Conservation (phyloP, 2,888 invertebrate species). For the Oegoconia quadripuncta region DNA sequence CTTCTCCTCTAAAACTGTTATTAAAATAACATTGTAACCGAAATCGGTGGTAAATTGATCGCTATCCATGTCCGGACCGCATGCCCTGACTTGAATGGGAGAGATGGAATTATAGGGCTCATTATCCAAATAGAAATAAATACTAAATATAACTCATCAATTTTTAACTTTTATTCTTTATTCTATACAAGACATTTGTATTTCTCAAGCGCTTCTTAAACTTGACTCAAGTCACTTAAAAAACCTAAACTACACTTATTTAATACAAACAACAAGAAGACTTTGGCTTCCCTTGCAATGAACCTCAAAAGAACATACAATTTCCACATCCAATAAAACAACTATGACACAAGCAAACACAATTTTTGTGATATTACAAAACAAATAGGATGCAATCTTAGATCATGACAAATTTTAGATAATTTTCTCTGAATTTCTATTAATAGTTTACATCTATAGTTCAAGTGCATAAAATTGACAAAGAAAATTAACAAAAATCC, state of each 20-base stretch:
- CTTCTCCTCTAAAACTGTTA: too few relatives aligned
- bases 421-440: neutral
- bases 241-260: conserved; percentile 48
- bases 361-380: too few relatives aligned
- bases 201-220: conserved; percentile 37
- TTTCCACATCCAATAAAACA: conserved; percentile 3
- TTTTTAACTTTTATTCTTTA: conserved; percentile 51
- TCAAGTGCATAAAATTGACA: too few relatives aligned
- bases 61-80: too few relatives aligned
- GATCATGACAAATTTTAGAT: neutral
- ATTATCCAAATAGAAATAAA: conserved; percentile 20
- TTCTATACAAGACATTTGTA: conserved; percentile 47
- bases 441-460: neutral
- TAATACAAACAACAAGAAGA: conserved; percentile 61
- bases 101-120: too few relatives aligned
- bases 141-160: conserved; percentile 32
- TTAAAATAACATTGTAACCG: too few relatives aligned
- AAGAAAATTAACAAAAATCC: too few relatives aligned
- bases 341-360: conserved; percentile 20
- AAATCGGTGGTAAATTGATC: too few relatives aligned
- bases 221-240: conserved; percentile 47
- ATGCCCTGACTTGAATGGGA: too few relatives aligned
- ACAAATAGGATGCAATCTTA: conserved; percentile 17
- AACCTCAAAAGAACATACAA: conserved; percentile 32
- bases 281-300: conserved; percentile 67